Base-by-base conservation (phyloP, 2,797 vertebrate species). In the Glyptemys insculpta region DNA sequence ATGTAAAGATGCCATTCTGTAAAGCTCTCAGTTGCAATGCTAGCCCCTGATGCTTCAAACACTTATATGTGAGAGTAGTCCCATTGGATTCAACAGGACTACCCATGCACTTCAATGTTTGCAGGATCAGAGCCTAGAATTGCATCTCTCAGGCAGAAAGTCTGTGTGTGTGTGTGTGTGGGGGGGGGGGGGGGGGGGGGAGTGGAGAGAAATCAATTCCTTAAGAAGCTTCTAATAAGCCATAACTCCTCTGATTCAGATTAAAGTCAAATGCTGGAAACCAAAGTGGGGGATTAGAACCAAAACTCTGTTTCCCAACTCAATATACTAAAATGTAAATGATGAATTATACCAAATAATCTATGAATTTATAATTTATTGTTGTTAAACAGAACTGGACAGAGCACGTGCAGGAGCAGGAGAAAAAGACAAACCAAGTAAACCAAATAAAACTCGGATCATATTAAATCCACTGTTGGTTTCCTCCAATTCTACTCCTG, bases 71-170 rank as follows among this genome's bases (percentile, higher is more conserved):
- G 0, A 83, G 84, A 95, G 80, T 34, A 94, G 47, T 79, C 89
- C 29, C 68, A 91, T 72, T 87, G 92, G 86, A 81, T 87, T 92
- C 92, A 68, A 85, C 49, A 94, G 83, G 85, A 95, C 94, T 93
- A 91, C 59, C 3, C 90, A 76, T 41, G 53, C 2, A 53, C 41
- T 84, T 86, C 81, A 95, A 81, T 65, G n/a, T 83, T 95, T 93
- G 52, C 21, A 37, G 85, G 49, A 94, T 89, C 87, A 83, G 29
- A 90, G 68, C n/a, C 53, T 72, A 83, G 93, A 80, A 88, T 5
- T 6, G 57, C 52, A 57, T 57, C 92, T 90, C 93, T 92, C 86
- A 18, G 1, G 83, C 25, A 87, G 52, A 29, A 12, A 12, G 27
- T 12, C n/a, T n/a, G n/a, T n/a, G n/a, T n/a, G n/a, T n/a, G n/a